Evolutionary conservation across 2,888 invertebrate genomes (phyloP), one percentile per base, ranked within the genome.

Genomic region (Panopea generosa): DNA sequence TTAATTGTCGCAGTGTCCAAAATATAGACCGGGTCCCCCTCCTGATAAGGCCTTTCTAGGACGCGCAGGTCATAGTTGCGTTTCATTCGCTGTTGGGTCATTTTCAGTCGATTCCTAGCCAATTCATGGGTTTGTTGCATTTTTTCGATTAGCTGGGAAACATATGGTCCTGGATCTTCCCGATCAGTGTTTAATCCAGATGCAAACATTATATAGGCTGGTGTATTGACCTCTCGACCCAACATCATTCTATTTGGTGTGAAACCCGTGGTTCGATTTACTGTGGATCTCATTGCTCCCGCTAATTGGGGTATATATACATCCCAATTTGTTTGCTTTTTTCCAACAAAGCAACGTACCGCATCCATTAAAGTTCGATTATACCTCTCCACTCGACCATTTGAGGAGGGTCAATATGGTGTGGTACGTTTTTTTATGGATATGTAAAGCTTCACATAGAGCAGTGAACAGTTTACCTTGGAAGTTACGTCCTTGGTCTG

Each of bases 391-490:
- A 69, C 73, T 45, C 70, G 73, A 11, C 70, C 76, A 40, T 81
- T 77, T 2, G 73, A 47, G 22, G 69, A 68, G 9, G 77, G 77
- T 49, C 73, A 45, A 47, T 77, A 81, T 11, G 81, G 59, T 4
- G 81, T 77, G 4, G 73, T 77, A n/a, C 67, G 27, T 1, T 74
- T 52, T 81, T 77, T 20, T 67, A 60, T 4, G 71, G 71, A 0
- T 68, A 20, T 4, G 74, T n/a, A 24, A 0, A 33, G 29, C 40
- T n/a, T 74, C 27, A 50, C 80, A 80, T n/a, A 80, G 16, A 2
- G 33, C 52, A 27, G 55, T 53, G 49, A 80, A 80, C n/a, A 80
- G 40, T 16, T 49, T 47, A 24, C 70, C 63, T 59, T 77, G 76
- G 49, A 77, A 74, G 43, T 78, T 71, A 0, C 59, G 38, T 1